These are phyloP conservation scores for Acrobasis suavella DNA, from an alignment of 2,888 invertebrate species.

Conservation along the genomic window DNA sequence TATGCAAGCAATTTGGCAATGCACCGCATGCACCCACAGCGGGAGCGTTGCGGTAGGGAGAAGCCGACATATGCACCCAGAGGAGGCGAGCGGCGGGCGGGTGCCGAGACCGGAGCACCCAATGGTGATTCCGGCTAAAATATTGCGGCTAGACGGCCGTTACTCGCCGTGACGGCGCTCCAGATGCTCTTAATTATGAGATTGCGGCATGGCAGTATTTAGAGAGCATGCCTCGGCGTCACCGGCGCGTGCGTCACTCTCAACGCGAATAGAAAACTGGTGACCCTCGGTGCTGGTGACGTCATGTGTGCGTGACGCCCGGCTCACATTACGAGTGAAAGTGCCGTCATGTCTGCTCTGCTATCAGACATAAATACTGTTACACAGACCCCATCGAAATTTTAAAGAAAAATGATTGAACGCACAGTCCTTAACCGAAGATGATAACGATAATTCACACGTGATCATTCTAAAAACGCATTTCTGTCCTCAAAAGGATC, in stretches of 20 bases:
- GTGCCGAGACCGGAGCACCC: constrained; percentile 17
- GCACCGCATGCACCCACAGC: constrained; percentile 41
- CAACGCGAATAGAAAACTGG: constrained; percentile 74
- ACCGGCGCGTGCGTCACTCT: constrained; percentile 73
- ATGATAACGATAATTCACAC: too few species aligned
- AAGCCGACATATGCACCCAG: constrained; percentile 4
- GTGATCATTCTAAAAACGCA: too few species aligned
- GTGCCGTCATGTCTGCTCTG: constrained; percentile 30
- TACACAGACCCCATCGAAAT: neutral
- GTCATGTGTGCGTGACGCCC: constrained; percentile 58
- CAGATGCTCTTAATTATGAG: constrained; percentile 65
- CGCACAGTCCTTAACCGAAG: too few species aligned
- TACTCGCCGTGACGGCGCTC: constrained; percentile 51
- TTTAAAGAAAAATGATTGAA: too few species aligned
- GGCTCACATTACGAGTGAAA: constrained; percentile 56
- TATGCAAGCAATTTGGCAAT: constrained; percentile 54
- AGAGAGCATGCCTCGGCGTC: constrained; percentile 61
- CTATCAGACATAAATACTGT: neutral
- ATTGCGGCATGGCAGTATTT: constrained; percentile 46
- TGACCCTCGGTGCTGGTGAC: constrained; percentile 70
- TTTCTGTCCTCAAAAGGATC: too few species aligned
- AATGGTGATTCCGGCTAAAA: constrained; percentile 51
- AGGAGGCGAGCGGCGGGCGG: neutral
- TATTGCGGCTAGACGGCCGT: constrained; percentile 59
- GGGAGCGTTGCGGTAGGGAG: constrained; percentile 31